Base-by-base conservation (phyloP, 2,888 invertebrate species). In the Amphiduros pacificus region DNA sequence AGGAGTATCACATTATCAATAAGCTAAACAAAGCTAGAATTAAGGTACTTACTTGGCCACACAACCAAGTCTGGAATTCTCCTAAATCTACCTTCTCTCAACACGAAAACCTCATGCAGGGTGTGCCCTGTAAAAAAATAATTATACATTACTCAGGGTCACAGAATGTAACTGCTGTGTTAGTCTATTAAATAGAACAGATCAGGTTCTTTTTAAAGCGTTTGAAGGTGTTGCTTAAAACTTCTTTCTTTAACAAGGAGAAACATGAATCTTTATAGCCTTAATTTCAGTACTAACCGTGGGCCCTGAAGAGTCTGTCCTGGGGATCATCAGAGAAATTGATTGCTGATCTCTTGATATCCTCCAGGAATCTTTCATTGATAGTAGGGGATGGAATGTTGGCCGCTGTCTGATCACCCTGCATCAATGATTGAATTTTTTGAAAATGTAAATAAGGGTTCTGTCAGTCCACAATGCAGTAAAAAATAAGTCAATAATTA, bases 31-130 rank as follows among this genome's bases (percentile, higher is more conserved):
- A n/a, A 51, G 11, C 5, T 6, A 24, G 24, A 51, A 24, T 11
- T 9, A 22, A 9, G 31, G 28, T 40, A 79, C 84, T 79, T 80
- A 88, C 88, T 88, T 48, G 97, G 97, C 97, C 97, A 99, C 1
- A 94, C 85, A 0, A 98, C 91, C 17, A 97, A 82, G 77, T 99
- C 99, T 1, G 97, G 97, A 77, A 98, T 92, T 72, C 96, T 87
- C 11, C 84, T 83, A 74, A 93, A 91, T 64, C 80, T 77, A 63
- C 92, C 91, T 59, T 87, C 85, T 73, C 93, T 86, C 60, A 97
- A 82, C 17, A 87, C 85, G 70, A 90, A 89, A 66, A 99, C 91
- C 77, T 98, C 98, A 71, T 92, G 89, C 54, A 98, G 83, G 0
- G 95, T 94, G 82, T 97, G 97, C 0, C 85, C 84, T 84, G 68